phyloP scores from a whole-genome alignment of 2,888 invertebrate genomes.

The Clostera curtula region DNA sequence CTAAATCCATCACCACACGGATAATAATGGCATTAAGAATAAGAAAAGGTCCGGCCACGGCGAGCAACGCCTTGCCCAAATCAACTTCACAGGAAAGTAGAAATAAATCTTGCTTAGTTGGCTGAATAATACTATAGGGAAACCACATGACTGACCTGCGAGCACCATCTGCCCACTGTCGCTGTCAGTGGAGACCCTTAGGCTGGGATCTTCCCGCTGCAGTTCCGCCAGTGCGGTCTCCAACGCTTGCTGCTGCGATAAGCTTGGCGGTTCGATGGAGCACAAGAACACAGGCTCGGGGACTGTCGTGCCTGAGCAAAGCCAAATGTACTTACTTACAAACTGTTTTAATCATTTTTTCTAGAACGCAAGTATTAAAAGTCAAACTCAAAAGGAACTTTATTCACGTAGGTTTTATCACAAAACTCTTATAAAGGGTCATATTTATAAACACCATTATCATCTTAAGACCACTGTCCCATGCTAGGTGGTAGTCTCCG shows the following conservation, averaged over 20 bases:
- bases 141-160: slow-evolving; percentile 69
- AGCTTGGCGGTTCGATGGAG: slow-evolving; percentile 93
- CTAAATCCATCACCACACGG: no score
- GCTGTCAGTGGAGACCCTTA: slow-evolving; percentile 81
- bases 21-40: no score
- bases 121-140: neutral
- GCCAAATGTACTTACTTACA: neutral
- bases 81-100: no score
- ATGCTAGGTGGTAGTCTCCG: no score
- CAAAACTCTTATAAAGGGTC: neutral
- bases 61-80: no score
- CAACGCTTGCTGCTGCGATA: slow-evolving; percentile 81
- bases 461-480: neutral
- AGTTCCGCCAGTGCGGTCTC: slow-evolving; percentile 88
- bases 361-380: no score
- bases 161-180: slow-evolving; percentile 92
- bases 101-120: no score
- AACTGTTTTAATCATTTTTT: no score
- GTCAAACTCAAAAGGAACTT: no score
- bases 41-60: no score
- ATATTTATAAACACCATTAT: neutral
- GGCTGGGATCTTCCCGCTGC: slow-evolving; percentile 93
- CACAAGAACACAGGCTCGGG: slow-evolving; percentile 98
- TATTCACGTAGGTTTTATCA: no score
- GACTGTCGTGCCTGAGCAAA: slow-evolving; percentile 76